Percentiles rank a stretch among this genome's conserved stretches.
These are phyloP conservation scores for Carcina quercana DNA, from an alignment of 2,888 invertebrate species.

Conservation along the genomic window DNA sequence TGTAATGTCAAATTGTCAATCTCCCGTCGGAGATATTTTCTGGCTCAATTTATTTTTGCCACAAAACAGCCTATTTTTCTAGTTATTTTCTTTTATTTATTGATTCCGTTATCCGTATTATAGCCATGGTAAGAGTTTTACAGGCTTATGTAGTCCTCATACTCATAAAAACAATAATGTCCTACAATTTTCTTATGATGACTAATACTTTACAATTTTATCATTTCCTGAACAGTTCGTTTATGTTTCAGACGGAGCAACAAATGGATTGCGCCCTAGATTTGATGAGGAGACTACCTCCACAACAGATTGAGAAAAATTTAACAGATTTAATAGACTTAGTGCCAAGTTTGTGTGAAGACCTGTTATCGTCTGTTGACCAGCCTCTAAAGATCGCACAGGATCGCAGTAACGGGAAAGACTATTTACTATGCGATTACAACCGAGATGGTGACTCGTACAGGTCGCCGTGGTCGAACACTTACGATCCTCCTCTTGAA, in stretches of 20 bases:
- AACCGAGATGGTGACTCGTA: constrained; percentile 99
- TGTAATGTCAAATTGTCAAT: too few species aligned
- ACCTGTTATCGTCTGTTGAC: constrained; percentile 96
- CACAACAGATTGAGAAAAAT: constrained; percentile 99
- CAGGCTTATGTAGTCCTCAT: neutral
- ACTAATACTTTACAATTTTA: constrained; percentile 48
- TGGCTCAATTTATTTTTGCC: constrained; percentile 13
- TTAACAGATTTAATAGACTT: constrained; percentile 97
- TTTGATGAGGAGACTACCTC: constrained; percentile 98
- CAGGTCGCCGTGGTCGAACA: constrained; percentile 99
- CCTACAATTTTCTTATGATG: constrained; percentile 50
- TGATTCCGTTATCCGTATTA: constrained; percentile 6
- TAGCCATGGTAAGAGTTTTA: constrained; percentile 22
- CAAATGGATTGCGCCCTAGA: constrained; percentile 99
- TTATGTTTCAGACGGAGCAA: constrained; percentile 88
- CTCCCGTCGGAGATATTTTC: too few species aligned
- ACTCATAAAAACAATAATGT: neutral
- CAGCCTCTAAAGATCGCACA: constrained; percentile 98
- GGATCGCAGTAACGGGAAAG: constrained; percentile 96
- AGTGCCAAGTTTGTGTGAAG: constrained; percentile 96
- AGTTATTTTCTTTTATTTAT: constrained; percentile 20
- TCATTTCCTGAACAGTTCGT: constrained; percentile 20
- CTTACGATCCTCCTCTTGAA: constrained; percentile 97
- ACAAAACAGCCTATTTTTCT: constrained; percentile 17
- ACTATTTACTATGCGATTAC: constrained; percentile 98